phyloP scores from a whole-genome alignment of 2,113 vertebrate species.

The Ramphastos sulfuratus region DNA sequence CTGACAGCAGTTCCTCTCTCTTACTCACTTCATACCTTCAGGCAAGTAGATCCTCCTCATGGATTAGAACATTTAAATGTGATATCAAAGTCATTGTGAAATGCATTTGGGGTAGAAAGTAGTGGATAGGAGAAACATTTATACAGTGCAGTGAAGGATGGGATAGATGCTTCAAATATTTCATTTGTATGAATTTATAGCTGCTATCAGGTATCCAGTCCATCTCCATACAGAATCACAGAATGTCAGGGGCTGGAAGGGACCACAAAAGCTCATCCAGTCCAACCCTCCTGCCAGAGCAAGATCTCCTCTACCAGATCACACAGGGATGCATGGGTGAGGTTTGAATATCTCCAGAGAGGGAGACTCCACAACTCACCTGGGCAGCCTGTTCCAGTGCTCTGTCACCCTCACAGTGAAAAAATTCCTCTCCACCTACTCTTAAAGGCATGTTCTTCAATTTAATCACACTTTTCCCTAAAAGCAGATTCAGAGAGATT shows the following conservation, averaged over 20 bases:
- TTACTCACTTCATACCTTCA: background rate
- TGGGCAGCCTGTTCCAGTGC: no score
- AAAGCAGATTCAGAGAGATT: background rate
- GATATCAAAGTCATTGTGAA: background rate
- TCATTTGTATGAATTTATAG: background rate
- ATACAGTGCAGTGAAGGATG: background rate
- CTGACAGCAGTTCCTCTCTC: background rate
- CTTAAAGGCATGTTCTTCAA: background rate
- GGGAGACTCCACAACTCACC: no score
- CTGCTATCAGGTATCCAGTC: background rate
- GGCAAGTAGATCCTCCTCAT: background rate
- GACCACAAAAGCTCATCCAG: no score
- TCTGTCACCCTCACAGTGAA: no score
- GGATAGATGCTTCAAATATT: background rate
- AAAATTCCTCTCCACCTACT: background rate
- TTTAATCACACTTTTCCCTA: background rate
- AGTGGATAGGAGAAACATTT: background rate
- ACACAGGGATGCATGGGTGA: no score
- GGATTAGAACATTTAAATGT: slow-evolving; percentile 19
- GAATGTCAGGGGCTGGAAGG: no score
- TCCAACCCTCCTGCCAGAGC: no score
- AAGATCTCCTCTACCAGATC: no score
- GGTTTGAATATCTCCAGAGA: no score
- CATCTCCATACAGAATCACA: no score
- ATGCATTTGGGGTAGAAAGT: background rate